A percentile compares a stretch with the other conserved stretches of the same genome.
phyloP scores from a whole-genome alignment of 2,113 vertebrate genomes.

The Phylloscopus trochilus region DNA sequence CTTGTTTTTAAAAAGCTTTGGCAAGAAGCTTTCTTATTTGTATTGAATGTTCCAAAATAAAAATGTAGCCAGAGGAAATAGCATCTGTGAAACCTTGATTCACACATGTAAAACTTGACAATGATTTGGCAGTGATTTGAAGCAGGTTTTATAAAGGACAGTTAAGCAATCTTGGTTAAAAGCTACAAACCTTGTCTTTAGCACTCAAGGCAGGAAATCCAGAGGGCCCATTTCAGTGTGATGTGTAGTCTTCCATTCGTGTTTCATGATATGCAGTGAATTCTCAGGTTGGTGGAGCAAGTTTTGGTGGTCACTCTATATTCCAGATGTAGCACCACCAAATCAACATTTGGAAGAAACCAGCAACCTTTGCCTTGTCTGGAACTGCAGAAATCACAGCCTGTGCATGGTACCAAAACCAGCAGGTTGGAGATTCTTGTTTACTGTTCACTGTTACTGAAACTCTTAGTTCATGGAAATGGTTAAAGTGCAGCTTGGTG shows the following conservation, averaged over 20 bases:
- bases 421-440: neutral
- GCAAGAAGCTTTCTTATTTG: neutral
- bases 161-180: neutral
- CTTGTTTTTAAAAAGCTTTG: neutral
- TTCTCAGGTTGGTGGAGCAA: neutral
- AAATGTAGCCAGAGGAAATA: slow-evolving; percentile 8
- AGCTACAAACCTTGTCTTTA: neutral
- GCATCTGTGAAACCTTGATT: neutral
- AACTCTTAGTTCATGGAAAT: neutral
- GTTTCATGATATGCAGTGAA: neutral
- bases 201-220: neutral
- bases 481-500: neutral
- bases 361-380: neutral
- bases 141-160: neutral
- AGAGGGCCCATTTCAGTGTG: neutral
- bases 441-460: neutral
- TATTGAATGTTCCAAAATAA: neutral
- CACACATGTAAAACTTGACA: neutral
- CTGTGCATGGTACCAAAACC: neutral
- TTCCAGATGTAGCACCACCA: neutral
- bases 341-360: neutral
- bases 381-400: neutral
- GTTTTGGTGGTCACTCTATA: neutral
- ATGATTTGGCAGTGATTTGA: neutral
- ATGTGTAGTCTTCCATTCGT: neutral